Conservation (phyloP, 2,797 vertebrate species). For the Serranus cabrilla region DNA sequence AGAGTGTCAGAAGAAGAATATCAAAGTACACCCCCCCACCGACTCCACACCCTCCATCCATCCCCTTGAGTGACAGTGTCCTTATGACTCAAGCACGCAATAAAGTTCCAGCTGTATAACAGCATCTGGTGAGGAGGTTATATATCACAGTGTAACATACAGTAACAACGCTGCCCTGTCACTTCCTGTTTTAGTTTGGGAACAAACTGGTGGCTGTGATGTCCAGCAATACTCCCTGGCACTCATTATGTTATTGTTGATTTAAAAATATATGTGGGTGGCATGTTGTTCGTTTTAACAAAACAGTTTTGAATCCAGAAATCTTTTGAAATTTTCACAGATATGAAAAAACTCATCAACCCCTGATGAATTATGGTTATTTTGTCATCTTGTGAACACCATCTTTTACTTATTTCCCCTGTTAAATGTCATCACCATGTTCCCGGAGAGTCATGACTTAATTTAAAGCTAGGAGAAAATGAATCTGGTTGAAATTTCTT, state of each 20-base stretch:
- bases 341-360: slow-evolving; percentile 20
- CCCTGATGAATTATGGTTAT: slow-evolving; percentile 2
- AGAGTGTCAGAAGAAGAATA: slow-evolving; percentile 59
- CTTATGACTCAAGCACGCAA: slow-evolving; percentile 37
- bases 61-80: slow-evolving; percentile 48
- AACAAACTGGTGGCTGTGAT: slow-evolving; percentile 8
- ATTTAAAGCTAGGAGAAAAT: slow-evolving; percentile 20
- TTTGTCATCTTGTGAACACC: slow-evolving; percentile 4
- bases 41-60: slow-evolving; percentile 9
- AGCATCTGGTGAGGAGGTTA: slow-evolving; percentile 18
- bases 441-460: slow-evolving; percentile 4
- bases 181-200: slow-evolving; percentile 25
- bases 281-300: neutral
- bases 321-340: slow-evolving; percentile 2
- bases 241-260: slow-evolving; percentile 10
- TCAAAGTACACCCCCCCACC: slow-evolving; percentile 31
- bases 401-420: slow-evolving; percentile 22
- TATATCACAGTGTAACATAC: slow-evolving; percentile 22
- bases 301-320: neutral
- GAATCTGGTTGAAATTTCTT: slow-evolving; percentile 10
- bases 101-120: slow-evolving; percentile 24
- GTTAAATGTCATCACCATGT: slow-evolving; percentile 14
- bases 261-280: slow-evolving; percentile 33
- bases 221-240: neutral
- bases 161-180: slow-evolving; percentile 21